Base-by-base conservation (phyloP, 64 coral and sea anemone species). In the Hydrozoanthus tunicans region DNA sequence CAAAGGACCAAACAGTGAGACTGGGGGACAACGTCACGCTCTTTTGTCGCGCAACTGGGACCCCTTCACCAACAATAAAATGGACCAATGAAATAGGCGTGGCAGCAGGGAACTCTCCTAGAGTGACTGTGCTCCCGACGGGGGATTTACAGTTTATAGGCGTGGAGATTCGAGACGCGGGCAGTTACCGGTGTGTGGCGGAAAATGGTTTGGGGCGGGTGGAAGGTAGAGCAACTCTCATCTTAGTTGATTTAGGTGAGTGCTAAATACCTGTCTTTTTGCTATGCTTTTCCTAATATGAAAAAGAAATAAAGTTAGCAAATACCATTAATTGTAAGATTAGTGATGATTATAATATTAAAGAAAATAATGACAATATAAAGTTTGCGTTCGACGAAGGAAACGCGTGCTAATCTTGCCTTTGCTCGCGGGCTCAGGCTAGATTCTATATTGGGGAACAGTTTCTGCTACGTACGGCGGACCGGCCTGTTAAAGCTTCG, bases 241-340 rank as follows among this genome's bases (percentile, higher is more conserved):
- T 97, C 11, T 81, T 97, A 6, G 90, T 93, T 54, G 94, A 77
- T 57, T 68, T 96, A 6, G 90, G 94, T 96, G 85, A 96, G 94
- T 79, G 26, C 72, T 23, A 15, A 23, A 25, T 59, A 53, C 32
- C 1, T 17, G 4, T 23, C 4, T 76, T 76, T 52, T 11, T 52
- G 12, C 26, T 76, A 76, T 9, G 65, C 32, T 43, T 43, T 43
- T 43, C 32, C 2, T 2, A 43, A 43, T 43, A 43, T 43, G 32
- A 43, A 43, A 43, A 43, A 43, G 32, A 43, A 43, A 43, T 2
- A 43, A 43, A 43, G 32, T 43, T 43, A 2, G 32, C 2, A 43
- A 43, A 43, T 43, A 43, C 32, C 32, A 43, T 43, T 43, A 43
- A 43, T 43, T 43, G 20, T 20, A 43, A 43, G 32, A 43, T 43